Base-by-base conservation (phyloP, 2,797 vertebrate genomes). In the Orestias chungarensis region DNA sequence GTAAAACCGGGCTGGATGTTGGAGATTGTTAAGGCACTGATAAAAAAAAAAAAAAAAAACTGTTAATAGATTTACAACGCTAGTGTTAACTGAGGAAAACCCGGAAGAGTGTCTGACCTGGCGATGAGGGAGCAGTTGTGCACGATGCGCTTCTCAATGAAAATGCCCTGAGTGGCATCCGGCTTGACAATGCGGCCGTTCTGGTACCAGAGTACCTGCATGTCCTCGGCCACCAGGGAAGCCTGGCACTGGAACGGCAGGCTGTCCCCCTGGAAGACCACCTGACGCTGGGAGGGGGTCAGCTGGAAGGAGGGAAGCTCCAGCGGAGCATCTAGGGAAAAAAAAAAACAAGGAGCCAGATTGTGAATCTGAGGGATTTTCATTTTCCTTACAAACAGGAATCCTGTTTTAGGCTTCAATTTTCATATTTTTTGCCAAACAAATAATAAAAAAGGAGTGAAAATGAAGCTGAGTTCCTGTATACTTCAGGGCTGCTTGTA, bases 131-230 rank as follows among this genome's bases (percentile, higher is more conserved):
- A 99, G 93, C 98, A 99, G 93, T 99, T 98, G 91, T 98, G 97
- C 88, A 99, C 95, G 94, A 97, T 96, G 77, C 94, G 97, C 93
- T 97, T 99, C 82, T 99, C 96, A 38, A 99, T 98, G 91, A 95
- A 95, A 90, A 99, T 99, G 50, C 97, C 98, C 85, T 96, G 96
- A 0, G 96, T 94, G 61, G 96, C 97, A 68, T 99, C 94, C 0
- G 96, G 93, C 83, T 96, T 95, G 55, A 99, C 97, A 82, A 96
- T 95, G 73, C 95, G 96, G 50, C 97, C 98, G 31, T 99, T 96
- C 87, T 99, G 97, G 90, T 97, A 99, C 97, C 97, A 99, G 29
- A 98, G 86, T 71, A 99, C 97, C 78, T 99, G 97, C 98, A 99
- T 99, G 89, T 99, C 97, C 84, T 97, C 95, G 4, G 97, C 95